phyloP scores from a whole-genome alignment of 1,140 invertebrate species.

The Cydia fagiglandana region DNA sequence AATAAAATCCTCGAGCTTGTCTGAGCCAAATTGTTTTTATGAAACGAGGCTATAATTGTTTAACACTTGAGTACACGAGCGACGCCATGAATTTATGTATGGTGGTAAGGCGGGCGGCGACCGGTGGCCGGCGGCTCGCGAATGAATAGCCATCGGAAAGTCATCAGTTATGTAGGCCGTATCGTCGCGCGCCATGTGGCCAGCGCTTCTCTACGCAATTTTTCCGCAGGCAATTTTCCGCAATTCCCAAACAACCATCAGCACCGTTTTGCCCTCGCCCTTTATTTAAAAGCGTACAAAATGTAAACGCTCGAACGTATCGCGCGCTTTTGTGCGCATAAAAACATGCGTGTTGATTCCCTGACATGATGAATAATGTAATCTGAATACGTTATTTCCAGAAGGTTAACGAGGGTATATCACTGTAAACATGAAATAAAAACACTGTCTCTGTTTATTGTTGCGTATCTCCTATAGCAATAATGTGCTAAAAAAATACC shows the following conservation, averaged over 20 bases:
- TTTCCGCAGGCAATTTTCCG: constrained; percentile 69
- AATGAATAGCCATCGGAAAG: constrained; percentile 75
- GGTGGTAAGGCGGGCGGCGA: constrained; percentile 38
- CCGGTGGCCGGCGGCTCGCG: constrained; percentile 43
- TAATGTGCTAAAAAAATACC: background rate
- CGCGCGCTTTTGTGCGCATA: constrained; percentile 33
- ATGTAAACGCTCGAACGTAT: constrained; percentile 39
- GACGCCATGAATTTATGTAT: constrained; percentile 47
- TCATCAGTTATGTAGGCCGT: constrained; percentile 75
- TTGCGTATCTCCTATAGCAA: constrained; percentile 12
- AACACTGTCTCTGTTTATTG: constrained; percentile 28
- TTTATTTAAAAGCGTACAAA: constrained; percentile 53
- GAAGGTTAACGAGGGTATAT: constrained; percentile 28
- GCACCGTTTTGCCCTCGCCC: constrained; percentile 45
- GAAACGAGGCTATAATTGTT: constrained; percentile 40
- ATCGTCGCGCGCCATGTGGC: constrained; percentile 71
- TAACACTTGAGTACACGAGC: constrained; percentile 43
- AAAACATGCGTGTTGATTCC: constrained; percentile 40
- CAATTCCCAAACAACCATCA: constrained; percentile 66
- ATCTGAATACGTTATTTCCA: constrained; percentile 36
- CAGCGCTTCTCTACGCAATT: constrained; percentile 65
- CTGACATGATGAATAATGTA: constrained; percentile 44
- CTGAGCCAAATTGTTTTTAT: background rate
- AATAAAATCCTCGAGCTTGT: background rate
- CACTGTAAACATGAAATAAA: constrained; percentile 28